Conservation (phyloP, 2,797 vertebrate species). For the Epinephelus awoara region DNA sequence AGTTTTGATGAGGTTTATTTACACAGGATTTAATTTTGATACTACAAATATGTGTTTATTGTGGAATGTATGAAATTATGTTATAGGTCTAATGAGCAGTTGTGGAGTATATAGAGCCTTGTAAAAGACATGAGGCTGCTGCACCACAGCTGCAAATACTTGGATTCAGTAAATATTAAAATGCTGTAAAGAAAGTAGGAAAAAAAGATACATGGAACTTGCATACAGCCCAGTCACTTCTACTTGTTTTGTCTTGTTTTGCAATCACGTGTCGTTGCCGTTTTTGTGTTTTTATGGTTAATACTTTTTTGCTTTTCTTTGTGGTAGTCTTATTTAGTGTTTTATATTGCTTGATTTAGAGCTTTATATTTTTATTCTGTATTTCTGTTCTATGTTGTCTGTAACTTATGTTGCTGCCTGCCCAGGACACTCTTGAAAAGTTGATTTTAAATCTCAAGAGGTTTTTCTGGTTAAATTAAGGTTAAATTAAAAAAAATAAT, state of each 20-base stretch:
- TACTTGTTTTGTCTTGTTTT: not conserved
- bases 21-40: conserved; percentile 4
- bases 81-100: not conserved
- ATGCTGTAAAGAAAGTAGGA: not conserved
- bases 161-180: conserved; percentile 7
- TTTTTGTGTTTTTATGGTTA: too few species aligned
- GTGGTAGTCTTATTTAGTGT: too few species aligned
- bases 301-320: too few species aligned
- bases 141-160: not conserved
- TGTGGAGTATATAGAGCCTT: not conserved
- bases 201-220: not conserved
- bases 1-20: conserved; percentile 8
- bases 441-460: too few species aligned
- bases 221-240: not conserved
- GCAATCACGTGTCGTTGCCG: too few species aligned
- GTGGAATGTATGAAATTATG: conserved; percentile 5
- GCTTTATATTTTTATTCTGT: too few species aligned
- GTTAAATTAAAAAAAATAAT: not conserved
- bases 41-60: not conserved
- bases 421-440: too few species aligned
- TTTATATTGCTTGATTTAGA: too few species aligned
- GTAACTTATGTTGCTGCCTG: too few species aligned
- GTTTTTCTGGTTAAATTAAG: too few species aligned
- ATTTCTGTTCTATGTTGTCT: too few species aligned
- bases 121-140: not conserved